Percentiles rank a stretch among this genome's conserved stretches.
Conservation (phyloP, 2,888 invertebrate genomes). For the Ennomos quercinarius region DNA sequence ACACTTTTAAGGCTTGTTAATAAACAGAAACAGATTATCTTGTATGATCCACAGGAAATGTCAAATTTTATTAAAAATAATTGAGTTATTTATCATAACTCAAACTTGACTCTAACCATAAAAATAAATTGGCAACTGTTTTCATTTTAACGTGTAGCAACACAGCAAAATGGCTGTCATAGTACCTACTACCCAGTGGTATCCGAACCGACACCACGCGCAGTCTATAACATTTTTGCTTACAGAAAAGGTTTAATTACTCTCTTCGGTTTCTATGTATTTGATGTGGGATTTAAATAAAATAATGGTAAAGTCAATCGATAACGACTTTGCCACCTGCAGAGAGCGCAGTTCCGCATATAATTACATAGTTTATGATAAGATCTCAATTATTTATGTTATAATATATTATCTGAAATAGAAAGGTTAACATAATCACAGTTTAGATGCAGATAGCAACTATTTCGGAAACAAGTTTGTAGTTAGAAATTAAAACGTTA, state of each 20-base stretch:
- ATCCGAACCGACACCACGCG: background rate
- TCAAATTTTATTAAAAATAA: constrained; percentile 35
- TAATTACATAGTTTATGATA: constrained; percentile 3
- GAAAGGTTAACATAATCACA: background rate
- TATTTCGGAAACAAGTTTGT: background rate
- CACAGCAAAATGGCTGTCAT: constrained; percentile 19
- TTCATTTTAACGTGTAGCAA: constrained; percentile 30
- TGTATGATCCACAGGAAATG: constrained; percentile 36
- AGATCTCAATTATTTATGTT: background rate
- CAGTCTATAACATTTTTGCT: constrained; percentile 7
- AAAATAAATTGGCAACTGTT: constrained; percentile 37
- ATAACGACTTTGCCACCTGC: constrained; percentile 15
- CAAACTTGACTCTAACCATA: constrained; percentile 17
- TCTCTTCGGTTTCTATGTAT: constrained; percentile 10
- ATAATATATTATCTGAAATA: background rate
- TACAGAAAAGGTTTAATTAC: constrained; percentile 19
- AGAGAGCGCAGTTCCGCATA: constrained; percentile 11
- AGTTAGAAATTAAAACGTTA: too few species aligned
- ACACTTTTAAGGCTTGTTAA: constrained; percentile 32
- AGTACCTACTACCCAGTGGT: too few species aligned
- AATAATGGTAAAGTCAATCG: constrained; percentile 10
- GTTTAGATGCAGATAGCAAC: constrained; percentile 4
- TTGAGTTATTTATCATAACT: constrained; percentile 33
- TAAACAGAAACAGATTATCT: constrained; percentile 33
- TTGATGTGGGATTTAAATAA: constrained; percentile 16